These are phyloP conservation scores for Eugnorisma glareosa DNA, from an alignment of 2,888 invertebrate genomes.

Conservation along the genomic window DNA sequence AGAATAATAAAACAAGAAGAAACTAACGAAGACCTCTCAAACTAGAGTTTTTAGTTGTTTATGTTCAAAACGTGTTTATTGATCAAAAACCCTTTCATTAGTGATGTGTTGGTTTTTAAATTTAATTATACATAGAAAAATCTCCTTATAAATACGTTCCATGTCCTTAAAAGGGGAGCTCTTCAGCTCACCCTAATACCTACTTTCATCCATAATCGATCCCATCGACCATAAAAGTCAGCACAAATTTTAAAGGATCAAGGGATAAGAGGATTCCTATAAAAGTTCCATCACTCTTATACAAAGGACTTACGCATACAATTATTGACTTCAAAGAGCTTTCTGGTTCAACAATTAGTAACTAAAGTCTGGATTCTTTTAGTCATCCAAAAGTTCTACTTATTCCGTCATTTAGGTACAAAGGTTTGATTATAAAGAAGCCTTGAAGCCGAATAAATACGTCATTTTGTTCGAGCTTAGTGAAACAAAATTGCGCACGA, in stretches of 20 bases:
- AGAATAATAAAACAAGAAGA: neutral
- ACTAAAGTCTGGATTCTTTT: conserved; percentile 21
- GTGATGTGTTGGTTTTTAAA: neutral
- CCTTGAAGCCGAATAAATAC: conserved; percentile 2
- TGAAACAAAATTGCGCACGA: conserved; percentile 48
- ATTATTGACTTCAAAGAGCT: conserved; percentile 35
- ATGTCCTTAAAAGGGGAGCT: neutral
- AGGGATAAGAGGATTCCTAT: conserved; percentile 16
- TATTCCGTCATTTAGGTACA: neutral
- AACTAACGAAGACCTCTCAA: neutral
- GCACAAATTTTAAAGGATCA: conserved; percentile 35
- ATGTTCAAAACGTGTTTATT: neutral
- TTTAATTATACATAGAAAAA: neutral
- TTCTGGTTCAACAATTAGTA: conserved; percentile 40
- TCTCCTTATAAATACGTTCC: neutral
- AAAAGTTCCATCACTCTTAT: neutral
- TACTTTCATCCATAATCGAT: conserved; percentile 26
- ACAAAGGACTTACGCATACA: conserved; percentile 29
- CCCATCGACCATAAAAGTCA: conserved; percentile 21
- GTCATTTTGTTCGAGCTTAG: conserved; percentile 24
- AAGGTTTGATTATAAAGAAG: conserved; percentile 9
- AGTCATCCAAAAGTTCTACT: conserved; percentile 16
- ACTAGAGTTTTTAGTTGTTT: neutral
- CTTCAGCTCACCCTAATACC: conserved; percentile 3
- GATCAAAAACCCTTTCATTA: neutral